Evolutionary conservation across 1,140 invertebrate genomes (phyloP).

Genomic region (Myzus persicae): DNA sequence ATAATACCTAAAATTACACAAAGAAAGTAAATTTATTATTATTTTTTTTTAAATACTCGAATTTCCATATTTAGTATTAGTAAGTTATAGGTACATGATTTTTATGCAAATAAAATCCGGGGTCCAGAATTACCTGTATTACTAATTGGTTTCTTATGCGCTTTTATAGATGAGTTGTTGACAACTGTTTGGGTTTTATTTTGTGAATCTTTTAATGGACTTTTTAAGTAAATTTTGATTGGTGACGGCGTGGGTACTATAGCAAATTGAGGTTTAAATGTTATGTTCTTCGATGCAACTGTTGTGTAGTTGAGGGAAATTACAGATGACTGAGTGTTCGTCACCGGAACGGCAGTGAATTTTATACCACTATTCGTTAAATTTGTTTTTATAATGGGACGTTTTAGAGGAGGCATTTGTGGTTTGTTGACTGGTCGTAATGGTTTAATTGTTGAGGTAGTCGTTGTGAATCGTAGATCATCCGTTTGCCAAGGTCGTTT

Average conservation of each 20-base stretch:
- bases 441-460: constrained; percentile 32
- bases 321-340: not conserved
- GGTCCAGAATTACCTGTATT: not conserved
- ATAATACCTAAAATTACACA: constrained; percentile 9
- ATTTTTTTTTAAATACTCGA: not conserved
- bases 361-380: constrained; percentile 11
- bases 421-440: not conserved
- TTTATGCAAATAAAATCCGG: not conserved
- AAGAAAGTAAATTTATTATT: not conserved
- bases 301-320: not conserved
- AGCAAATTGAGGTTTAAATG: not conserved
- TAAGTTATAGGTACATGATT: not conserved
- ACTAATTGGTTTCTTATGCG: constrained; percentile 25
- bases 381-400: constrained; percentile 22
- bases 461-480: not conserved
- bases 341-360: not conserved
- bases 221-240: constrained; percentile 36
- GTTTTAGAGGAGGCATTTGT: not conserved
- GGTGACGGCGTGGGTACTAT: not conserved
- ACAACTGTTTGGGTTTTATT: constrained; percentile 9
- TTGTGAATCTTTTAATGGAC: constrained; percentile 6
- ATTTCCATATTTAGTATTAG: not conserved
- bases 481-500: constrained; percentile 23
- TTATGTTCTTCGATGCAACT: not conserved
- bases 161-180: not conserved